phyloP scores from a whole-genome alignment of 2,888 invertebrate species.

The Conus canariensis region DNA sequence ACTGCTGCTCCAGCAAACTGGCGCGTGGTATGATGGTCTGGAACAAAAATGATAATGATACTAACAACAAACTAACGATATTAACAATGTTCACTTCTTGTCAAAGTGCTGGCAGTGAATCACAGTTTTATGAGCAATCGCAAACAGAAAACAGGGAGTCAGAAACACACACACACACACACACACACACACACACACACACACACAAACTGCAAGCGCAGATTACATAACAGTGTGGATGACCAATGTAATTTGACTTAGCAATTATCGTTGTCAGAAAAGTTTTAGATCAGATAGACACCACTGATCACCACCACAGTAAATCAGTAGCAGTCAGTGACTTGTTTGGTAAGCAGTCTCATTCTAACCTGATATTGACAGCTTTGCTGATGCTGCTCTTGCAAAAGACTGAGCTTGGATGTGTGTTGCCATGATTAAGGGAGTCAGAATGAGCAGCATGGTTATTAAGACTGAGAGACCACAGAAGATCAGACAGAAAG shows the following conservation, averaged over 20 bases:
- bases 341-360: too few species aligned
- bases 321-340: neutral
- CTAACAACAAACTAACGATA: too few species aligned
- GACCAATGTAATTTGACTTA: neutral
- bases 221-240: neutral
- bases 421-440: too few species aligned
- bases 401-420: too few species aligned
- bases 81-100: too few species aligned
- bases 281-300: neutral
- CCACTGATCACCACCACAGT: neutral
- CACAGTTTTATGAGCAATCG: too few species aligned
- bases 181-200: slow-evolving; percentile 6
- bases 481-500: too few species aligned
- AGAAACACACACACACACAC: slow-evolving; percentile 34
- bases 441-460: too few species aligned
- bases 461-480: too few species aligned
- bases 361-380: too few species aligned
- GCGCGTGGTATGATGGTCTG: slow-evolving; percentile 28
- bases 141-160: neutral
- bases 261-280: neutral
- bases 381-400: too few species aligned
- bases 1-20: neutral
- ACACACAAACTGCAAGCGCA: neutral
- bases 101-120: too few species aligned
- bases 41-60: neutral